A percentile compares a stretch with the other conserved stretches of the same genome.
Conservation (phyloP, 2,797 vertebrate species). For the Varecia variegata region DNA sequence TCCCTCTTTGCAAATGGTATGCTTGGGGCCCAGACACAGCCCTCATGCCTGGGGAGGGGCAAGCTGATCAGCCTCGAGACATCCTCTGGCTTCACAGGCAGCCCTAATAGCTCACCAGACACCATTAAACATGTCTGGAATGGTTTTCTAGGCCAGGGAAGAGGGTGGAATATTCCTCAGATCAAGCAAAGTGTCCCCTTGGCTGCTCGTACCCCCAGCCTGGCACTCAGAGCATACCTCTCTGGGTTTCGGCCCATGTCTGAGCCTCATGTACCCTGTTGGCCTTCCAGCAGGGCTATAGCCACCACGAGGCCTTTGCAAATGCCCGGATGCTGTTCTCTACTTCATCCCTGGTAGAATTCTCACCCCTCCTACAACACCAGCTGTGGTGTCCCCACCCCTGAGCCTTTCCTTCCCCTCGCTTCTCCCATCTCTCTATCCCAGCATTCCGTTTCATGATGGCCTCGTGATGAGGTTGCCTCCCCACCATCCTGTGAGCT, state of each 20-base stretch:
- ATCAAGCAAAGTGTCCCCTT: not conserved
- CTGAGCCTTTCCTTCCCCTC: not conserved
- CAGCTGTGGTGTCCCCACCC: not conserved
- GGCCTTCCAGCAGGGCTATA: fast-evolving
- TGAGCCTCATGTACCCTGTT: fast-evolving
- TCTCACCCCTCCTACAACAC: fast-evolving
- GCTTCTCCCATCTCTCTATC: not conserved
- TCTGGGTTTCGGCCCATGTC: not conserved
- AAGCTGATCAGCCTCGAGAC: not conserved
- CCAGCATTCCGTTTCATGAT: not conserved
- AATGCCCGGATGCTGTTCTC: not conserved
- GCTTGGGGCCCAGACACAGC: not conserved
- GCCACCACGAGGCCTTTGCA: not conserved
- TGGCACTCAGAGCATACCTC: not conserved
- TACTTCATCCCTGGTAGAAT: not conserved
- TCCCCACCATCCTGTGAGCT: not conserved
- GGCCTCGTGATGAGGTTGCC: not conserved
- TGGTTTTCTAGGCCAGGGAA: not conserved
- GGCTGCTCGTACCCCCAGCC: too few species aligned
- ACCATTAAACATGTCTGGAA: not conserved
- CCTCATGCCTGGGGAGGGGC: not conserved
- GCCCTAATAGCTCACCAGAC: not conserved
- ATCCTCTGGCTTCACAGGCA: not conserved
- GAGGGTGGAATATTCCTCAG: not conserved
- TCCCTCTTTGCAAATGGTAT: not conserved